phyloP scores from a whole-genome alignment of 2,797 vertebrate genomes.

The Rhabdophis nuchalis region DNA sequence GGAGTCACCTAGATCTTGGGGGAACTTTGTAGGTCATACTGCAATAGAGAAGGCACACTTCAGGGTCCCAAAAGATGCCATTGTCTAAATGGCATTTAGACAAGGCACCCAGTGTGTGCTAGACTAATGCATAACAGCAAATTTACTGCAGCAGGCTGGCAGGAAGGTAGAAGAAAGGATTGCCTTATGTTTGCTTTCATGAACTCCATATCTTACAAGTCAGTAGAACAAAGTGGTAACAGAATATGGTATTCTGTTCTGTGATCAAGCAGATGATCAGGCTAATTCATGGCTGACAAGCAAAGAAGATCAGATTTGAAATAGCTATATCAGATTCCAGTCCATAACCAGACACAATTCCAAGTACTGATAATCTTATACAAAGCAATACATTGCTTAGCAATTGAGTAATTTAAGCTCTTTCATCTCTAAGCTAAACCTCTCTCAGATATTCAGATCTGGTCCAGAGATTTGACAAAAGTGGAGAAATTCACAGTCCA shows the following conservation, averaged over 20 bases:
- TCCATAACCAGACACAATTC: background rate
- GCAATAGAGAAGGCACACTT: background rate
- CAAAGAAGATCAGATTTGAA: background rate
- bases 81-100: background rate
- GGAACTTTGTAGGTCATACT: background rate
- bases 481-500: background rate
- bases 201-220: background rate
- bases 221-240: background rate
- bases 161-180: background rate
- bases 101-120: background rate
- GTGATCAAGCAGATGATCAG: background rate
- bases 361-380: background rate
- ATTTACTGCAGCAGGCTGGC: background rate
- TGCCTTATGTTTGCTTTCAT: background rate
- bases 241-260: background rate
- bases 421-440: background rate
- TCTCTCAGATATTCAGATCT: no score
- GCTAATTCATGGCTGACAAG: background rate
- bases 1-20: background rate
- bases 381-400: background rate
- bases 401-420: background rate
- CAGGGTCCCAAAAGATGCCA: background rate
- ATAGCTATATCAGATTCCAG: background rate
- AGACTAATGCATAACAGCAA: background rate
- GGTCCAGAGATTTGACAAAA: background rate